phyloP scores from a whole-genome alignment of 2,888 invertebrate species.

The Psylliodes chrysocephalus region DNA sequence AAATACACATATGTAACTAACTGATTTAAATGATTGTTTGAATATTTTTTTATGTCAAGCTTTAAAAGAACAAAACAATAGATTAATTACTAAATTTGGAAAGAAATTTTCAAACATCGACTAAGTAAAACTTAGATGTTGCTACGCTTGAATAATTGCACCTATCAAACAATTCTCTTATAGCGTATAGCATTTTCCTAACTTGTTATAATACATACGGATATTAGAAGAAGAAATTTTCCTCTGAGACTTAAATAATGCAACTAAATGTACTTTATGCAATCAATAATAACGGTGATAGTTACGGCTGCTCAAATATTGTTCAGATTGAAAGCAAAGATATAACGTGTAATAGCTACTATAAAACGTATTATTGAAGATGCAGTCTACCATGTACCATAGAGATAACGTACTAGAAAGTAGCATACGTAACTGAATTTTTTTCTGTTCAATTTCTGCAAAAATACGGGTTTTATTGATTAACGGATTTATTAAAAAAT shows the following conservation, averaged over 20 bases:
- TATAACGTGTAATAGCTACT: conserved; percentile 25
- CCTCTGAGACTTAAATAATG: conserved; percentile 5
- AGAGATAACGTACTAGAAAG: conserved; percentile 31
- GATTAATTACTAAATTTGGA: no score
- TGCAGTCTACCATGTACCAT: conserved; percentile 23
- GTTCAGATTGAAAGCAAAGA: conserved; percentile 30
- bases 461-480: conserved; percentile 15
- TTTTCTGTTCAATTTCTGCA: conserved; percentile 5
- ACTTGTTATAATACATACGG: no score
- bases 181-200: no score
- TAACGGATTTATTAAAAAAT: conserved; percentile 9
- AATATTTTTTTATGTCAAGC: no score
- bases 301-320: conserved; percentile 28
- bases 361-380: conserved; percentile 33
- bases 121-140: no score
- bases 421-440: conserved; percentile 24
- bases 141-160: no score
- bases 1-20: no score
- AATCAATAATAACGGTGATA: conserved; percentile 31
- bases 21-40: no score
- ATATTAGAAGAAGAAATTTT: neutral
- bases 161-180: no score
- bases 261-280: conserved; percentile 19
- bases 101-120: no score
- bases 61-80: no score